Evolutionary conservation across 2,113 vertebrate genomes (phyloP), one percentile per base, ranked within the genome.

Genomic region (Colinus virginianus): DNA sequence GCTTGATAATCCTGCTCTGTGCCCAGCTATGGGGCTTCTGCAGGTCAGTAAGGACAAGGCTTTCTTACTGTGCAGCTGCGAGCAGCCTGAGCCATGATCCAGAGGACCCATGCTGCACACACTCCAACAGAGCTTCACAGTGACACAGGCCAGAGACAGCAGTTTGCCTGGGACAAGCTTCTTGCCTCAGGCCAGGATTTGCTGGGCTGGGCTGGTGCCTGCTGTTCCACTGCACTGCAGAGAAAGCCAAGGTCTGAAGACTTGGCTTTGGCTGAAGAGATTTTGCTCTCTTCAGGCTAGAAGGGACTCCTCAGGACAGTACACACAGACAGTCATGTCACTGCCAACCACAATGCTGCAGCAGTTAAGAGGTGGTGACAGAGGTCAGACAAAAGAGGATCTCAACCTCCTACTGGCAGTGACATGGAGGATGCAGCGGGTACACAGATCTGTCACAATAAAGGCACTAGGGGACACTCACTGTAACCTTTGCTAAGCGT

Each of bases 291-390:
- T 56, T 46, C 77, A 82, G 83, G 48, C 64, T 26, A 12, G 61
- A 78, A 77, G 55, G 43, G 58, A 81, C n/a, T 90, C 3, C 2
- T 84, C 58, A 25, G 83, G 40, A 84, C 70, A 68, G 58, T 28
- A 21, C 2, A 23, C 15, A 62, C 38, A 79, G 46, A 26, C 12
- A 48, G 88, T 81, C 43, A 1, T 9, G 43, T 46, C 74, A 36
- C 67, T 92, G 81, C 90, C 93, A 89, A 11, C 38, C 70, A 55
- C 68, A 55, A 14, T 46, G 42, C 53, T 67, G n/a, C 63, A 84
- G 84, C 78, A 85, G 67, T 51, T 72, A 70, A 63, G 63, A 53
- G 9, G 32, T 72, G 62, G n/a, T 90, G 92, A 88, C 78, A 83
- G 78, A 84, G 68, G 78, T 67, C 78, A 90, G 56, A 83, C 53